Conservation (phyloP, 2,888 invertebrate genomes). For the Acleris sparsana region DNA sequence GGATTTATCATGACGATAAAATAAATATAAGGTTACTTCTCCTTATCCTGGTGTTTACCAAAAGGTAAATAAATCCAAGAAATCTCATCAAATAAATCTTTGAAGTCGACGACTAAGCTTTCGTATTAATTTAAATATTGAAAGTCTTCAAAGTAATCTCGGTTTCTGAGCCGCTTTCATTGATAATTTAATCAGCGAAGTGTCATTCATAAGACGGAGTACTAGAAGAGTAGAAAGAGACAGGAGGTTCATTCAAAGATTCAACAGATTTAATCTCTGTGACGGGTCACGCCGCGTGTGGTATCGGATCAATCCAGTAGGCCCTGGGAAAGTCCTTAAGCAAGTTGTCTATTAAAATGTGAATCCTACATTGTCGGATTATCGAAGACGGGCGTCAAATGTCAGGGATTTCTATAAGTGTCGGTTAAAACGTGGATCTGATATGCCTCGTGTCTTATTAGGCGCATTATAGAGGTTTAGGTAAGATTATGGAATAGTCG, state of each 20-base stretch:
- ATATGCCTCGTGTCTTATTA: slow-evolving; percentile 15
- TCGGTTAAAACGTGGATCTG: slow-evolving; percentile 13
- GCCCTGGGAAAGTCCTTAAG: slow-evolving; percentile 7
- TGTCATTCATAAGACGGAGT: slow-evolving; percentile 7
- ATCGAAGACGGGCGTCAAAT: slow-evolving; percentile 4
- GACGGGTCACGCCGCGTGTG: slow-evolving; percentile 1
- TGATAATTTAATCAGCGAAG: slow-evolving; percentile 17
- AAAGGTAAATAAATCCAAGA: background rate
- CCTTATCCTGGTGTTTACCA: background rate
- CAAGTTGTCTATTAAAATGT: background rate
- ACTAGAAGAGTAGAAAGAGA: slow-evolving; percentile 1
- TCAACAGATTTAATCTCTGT: slow-evolving; percentile 1
- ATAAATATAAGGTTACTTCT: background rate
- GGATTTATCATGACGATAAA: too few species aligned
- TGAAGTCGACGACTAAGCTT: background rate
- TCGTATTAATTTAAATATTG: background rate
- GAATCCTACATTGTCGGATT: slow-evolving; percentile 6
- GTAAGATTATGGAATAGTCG: background rate
- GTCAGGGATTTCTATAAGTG: slow-evolving; percentile 3
- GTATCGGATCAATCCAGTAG: slow-evolving; percentile 4
- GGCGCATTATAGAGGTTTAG: background rate
- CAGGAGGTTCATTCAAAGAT: slow-evolving; percentile 11
- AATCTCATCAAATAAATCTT: background rate
- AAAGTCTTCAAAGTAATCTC: slow-evolving; percentile 4
- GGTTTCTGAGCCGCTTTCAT: slow-evolving; percentile 5